Base-by-base conservation (phyloP, 2,888 invertebrate genomes). In the Eilema sororculum region DNA sequence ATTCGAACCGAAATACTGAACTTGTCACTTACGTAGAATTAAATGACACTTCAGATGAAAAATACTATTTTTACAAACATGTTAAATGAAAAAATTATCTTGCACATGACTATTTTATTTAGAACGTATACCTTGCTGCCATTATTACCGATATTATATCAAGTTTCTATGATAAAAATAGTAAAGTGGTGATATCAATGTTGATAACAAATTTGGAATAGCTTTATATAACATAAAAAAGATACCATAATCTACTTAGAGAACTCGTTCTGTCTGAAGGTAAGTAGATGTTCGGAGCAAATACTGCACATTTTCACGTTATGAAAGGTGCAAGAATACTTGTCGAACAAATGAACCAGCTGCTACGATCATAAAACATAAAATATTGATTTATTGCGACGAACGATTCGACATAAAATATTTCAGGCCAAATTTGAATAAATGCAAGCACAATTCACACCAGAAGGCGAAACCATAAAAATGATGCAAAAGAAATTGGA, bases 391-490 rank as follows among this genome's bases (percentile, higher is more conserved):
- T 65, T 60, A 66, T 37, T 33, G 56, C 78, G 58, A 69, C 76
- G 71, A 78, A 69, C 69, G 70, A 69, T 61, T 72, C 64, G 60
- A 76, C 68, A 75, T 75, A 75, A 76, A 79, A 79, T 76, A 73
- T 71, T 69, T 73, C 61, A 65, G 69, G 65, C 68, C 75, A 46
- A 75, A 77, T 79, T 80, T 78, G 83, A 87, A 87, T 86, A 86
- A 83, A 82, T 89, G 89, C 87, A 86, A 62, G 58, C 76, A 79
- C 77, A 78, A 82, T 86, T 87, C 84, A 82, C 86, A 84, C 84
- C 83, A 80, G 75, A 81, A 84, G 82, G 83, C 70, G 90, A 89
- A 86, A 79, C 87, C 88, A 77, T 89, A 90, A 88, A 88, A 89
- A 86, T 83, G 81, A 86, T 89, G 88, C 89, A 90, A 87, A 88